A percentile compares a stretch with the other conserved stretches of the same genome.
Evolutionary conservation across 2,888 invertebrate genomes (phyloP).

Genomic region (Phyllotreta cruciferae): DNA sequence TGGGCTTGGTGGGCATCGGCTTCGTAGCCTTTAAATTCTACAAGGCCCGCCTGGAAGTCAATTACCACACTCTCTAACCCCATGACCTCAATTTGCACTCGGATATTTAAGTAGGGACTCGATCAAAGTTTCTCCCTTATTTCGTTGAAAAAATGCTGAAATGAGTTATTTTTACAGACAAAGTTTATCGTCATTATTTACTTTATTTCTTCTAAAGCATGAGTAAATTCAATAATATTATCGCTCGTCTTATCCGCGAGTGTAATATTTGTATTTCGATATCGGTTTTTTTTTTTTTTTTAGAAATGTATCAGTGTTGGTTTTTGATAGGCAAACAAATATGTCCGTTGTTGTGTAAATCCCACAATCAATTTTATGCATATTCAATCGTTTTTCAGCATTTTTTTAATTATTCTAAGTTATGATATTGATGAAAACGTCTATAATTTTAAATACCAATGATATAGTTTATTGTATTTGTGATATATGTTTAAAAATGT

Average conservation of each 20-base stretch:
- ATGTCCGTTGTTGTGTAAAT: background rate
- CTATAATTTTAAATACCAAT: constrained; percentile 18
- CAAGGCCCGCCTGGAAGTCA: constrained; percentile 82
- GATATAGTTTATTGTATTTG: constrained; percentile 34
- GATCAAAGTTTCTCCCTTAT: background rate
- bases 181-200: background rate
- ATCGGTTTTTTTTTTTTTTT: no score
- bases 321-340: background rate
- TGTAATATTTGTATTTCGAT: no score
- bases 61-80: constrained; percentile 84
- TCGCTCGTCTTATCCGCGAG: no score
- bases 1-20: constrained; percentile 80
- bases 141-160: constrained; percentile 18
- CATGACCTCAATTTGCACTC: constrained; percentile 24
- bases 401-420: background rate
- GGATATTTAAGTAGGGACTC: constrained; percentile 21
- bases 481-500: constrained; percentile 35
- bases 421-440: constrained; percentile 2
- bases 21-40: constrained; percentile 88
- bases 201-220: no score
- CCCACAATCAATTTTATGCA: background rate
- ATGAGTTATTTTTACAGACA: constrained; percentile 11
- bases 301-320: constrained; percentile 2
- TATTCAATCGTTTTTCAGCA: constrained; percentile 15
- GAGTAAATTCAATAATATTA: no score